A percentile compares a stretch with the other conserved stretches of the same genome.
phyloP scores from a whole-genome alignment of 2,113 vertebrate species.

The Gymnorhina tibicen region DNA sequence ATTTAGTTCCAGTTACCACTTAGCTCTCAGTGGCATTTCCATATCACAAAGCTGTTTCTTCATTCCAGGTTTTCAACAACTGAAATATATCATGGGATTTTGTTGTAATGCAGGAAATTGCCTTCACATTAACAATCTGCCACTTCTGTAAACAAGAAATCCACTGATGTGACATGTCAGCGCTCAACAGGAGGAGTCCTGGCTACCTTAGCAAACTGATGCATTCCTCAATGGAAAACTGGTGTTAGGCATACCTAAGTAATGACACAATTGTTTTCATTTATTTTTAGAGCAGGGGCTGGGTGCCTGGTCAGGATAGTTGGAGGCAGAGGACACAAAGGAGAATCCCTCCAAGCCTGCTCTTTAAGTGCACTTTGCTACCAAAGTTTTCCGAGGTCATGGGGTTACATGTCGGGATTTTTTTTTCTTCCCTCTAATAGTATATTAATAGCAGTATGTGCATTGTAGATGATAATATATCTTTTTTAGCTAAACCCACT shows the following conservation, averaged over 20 bases:
- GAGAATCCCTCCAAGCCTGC: background rate
- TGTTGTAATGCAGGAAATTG: constrained; percentile 57
- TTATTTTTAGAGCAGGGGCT: background rate
- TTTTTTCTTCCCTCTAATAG: background rate
- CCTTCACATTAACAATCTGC: constrained; percentile 49
- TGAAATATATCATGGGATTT: constrained; percentile 43
- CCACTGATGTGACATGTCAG: constrained; percentile 23
- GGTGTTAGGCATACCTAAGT: background rate
- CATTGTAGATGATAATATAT: background rate
- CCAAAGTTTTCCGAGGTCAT: background rate
- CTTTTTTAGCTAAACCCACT: background rate
- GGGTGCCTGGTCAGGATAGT: background rate
- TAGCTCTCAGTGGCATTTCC: constrained; percentile 9
- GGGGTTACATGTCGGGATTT: background rate
- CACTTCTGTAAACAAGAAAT: constrained; percentile 46
- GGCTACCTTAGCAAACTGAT: background rate
- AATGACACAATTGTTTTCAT: background rate
- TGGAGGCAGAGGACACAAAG: background rate
- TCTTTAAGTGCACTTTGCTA: background rate
- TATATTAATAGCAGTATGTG: background rate
- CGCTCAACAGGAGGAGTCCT: background rate
- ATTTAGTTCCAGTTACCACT: constrained; percentile 8
- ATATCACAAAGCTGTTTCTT: constrained; percentile 19
- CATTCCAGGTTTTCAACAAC: constrained; percentile 54
- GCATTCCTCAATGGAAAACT: background rate